Conservation (phyloP, 2,113 vertebrate species). For the Elaphurus davidianus region DNA sequence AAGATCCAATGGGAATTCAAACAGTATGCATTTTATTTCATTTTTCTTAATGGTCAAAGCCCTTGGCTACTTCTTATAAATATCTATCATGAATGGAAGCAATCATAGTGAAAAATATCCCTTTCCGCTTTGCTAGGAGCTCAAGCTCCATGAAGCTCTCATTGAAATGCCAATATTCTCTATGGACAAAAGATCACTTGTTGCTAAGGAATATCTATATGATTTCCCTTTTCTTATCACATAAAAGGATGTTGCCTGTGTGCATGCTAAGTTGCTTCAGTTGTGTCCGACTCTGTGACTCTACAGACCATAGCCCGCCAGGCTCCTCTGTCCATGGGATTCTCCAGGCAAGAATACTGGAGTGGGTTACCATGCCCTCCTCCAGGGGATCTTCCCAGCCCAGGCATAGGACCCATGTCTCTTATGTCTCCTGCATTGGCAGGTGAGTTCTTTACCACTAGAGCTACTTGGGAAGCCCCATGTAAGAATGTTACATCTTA, state of each 20-base stretch:
- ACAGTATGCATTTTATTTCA: constrained; percentile 37
- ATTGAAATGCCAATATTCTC: neutral
- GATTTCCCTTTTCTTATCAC: neutral
- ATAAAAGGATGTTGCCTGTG: neutral
- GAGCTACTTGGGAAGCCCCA: neutral
- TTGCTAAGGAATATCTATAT: neutral
- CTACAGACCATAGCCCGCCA: neutral
- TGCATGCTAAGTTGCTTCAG: neutral
- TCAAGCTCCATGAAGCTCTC: neutral
- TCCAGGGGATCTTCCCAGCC: neutral
- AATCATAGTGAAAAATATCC: constrained; percentile 14
- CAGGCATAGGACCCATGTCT: neutral
- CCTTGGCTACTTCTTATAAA: constrained; percentile 46
- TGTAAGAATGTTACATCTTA: neutral
- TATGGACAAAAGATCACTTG: neutral
- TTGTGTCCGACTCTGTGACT: neutral
- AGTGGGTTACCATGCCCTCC: neutral
- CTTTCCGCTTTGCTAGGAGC: neutral
- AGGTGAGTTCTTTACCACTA: neutral
- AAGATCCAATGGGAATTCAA: neutral
- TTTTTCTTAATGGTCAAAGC: constrained; percentile 55
- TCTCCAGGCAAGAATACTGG: neutral
- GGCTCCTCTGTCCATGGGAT: neutral
- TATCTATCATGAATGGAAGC: neutral
- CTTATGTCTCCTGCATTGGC: neutral